Percentiles rank a stretch among this genome's conserved stretches.
Conservation (phyloP, 2,888 invertebrate species). For the Yponomeuta evonymella region DNA sequence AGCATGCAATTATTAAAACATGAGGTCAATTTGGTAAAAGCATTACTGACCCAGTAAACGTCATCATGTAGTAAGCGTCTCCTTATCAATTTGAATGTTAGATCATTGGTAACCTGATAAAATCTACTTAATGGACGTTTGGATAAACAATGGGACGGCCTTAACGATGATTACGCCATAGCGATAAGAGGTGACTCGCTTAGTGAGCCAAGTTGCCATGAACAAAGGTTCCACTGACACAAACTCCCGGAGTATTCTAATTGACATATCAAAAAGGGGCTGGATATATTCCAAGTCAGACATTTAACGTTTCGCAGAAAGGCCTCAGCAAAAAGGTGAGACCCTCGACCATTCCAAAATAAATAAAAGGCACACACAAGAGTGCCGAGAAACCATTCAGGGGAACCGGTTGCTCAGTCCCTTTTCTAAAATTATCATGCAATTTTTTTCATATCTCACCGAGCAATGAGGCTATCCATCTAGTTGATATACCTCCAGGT, state of each 20-base stretch:
- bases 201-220: not conserved
- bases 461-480: constrained; percentile 31
- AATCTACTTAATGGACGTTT: not conserved
- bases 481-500: constrained; percentile 38
- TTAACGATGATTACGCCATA: not conserved
- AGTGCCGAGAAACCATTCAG: constrained; percentile 16
- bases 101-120: not conserved
- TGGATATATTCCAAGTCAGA: not conserved
- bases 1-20: no score
- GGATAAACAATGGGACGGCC: not conserved
- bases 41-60: no score
- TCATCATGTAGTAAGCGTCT: not conserved
- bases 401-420: not conserved
- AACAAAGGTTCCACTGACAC: not conserved
- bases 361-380: constrained; percentile 19
- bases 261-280: not conserved
- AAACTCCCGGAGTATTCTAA: not conserved
- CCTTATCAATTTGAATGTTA: not conserved
- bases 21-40: no score
- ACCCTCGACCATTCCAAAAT: not conserved
- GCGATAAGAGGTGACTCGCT: not conserved
- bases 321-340: not conserved
- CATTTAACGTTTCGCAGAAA: not conserved
- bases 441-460: constrained; percentile 39
- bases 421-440: constrained; percentile 46